A percentile compares a stretch with the other conserved stretches of the same genome.
Conservation (phyloP, 2,113 vertebrate species). For the Mesitornis unicolor region DNA sequence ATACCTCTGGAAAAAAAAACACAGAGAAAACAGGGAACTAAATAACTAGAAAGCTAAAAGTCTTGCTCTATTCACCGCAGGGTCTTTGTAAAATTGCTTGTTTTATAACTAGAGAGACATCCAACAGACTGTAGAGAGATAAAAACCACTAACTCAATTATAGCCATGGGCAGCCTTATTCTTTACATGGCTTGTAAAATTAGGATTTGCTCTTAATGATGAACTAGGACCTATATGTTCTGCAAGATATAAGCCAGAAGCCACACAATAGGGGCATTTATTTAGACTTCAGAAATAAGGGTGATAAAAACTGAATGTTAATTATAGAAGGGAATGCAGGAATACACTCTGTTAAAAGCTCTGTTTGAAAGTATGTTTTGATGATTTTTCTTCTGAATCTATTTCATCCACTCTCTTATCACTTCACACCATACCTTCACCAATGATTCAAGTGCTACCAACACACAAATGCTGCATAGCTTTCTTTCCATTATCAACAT, state of each 20-base stretch:
- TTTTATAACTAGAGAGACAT: conserved; percentile 63
- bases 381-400: conserved; percentile 14
- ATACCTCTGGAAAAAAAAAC: conserved; percentile 46
- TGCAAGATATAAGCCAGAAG: conserved; percentile 41
- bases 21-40: conserved; percentile 33
- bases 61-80: conserved; percentile 32
- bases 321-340: conserved; percentile 35
- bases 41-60: conserved; percentile 57
- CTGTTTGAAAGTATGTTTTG: conserved; percentile 20
- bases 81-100: conserved; percentile 63
- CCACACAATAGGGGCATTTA: conserved; percentile 25
- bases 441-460: not conserved
- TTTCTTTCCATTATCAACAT: conserved; percentile 29
- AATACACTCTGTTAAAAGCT: not conserved
- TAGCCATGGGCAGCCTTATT: conserved; percentile 52
- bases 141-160: conserved; percentile 64
- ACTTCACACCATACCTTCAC: not conserved
- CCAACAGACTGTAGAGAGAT: conserved; percentile 47
- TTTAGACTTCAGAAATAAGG: conserved; percentile 39
- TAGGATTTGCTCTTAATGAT: conserved; percentile 63
- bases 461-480: not conserved
- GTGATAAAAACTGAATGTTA: conserved; percentile 40
- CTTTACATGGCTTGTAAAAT: conserved; percentile 51
- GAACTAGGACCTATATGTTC: conserved; percentile 39
- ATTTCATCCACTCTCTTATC: conserved; percentile 29